Evolutionary conservation across 1,140 invertebrate species (phyloP).

Genomic region (Holcopasites calliopsidis): DNA sequence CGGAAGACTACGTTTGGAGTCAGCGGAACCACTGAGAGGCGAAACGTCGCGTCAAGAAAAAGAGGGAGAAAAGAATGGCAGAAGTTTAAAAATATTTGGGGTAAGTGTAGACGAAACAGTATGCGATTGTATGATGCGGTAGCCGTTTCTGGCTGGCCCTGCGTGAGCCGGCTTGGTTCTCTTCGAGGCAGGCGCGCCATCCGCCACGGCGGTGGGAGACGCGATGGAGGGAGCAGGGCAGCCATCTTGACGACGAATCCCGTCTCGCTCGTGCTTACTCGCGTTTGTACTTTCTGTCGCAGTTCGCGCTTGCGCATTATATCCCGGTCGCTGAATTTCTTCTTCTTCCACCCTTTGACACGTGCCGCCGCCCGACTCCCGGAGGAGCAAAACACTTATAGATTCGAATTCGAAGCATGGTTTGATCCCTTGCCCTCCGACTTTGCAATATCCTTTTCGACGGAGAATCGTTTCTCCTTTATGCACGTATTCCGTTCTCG

Average conservation of each 20-base stretch:
- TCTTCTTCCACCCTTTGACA: slow-evolving; percentile 71
- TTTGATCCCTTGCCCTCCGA: slow-evolving; percentile 31
- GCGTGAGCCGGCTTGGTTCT: slow-evolving; percentile 42
- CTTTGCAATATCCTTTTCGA: slow-evolving; percentile 24
- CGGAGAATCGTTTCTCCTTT: neutral
- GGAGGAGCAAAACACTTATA: slow-evolving; percentile 61
- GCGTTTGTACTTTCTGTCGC: slow-evolving; percentile 17
- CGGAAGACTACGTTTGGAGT: slow-evolving; percentile 10
- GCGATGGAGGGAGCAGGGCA: slow-evolving; percentile 49
- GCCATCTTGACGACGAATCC: slow-evolving; percentile 66
- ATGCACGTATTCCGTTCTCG: neutral
- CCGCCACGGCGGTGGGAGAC: slow-evolving; percentile 35
- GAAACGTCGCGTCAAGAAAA: slow-evolving; percentile 3
- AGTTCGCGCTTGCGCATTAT: slow-evolving; percentile 50
- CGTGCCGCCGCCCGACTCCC: slow-evolving; percentile 70
- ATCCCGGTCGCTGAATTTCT: slow-evolving; percentile 48
- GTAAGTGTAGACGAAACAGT: slow-evolving; percentile 55
- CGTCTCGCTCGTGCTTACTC: slow-evolving; percentile 46
- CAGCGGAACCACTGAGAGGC: slow-evolving; percentile 24
- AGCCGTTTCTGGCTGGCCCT: slow-evolving; percentile 39
- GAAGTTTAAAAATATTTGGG: slow-evolving; percentile 57
- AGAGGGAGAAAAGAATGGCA: slow-evolving; percentile 8
- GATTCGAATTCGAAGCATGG: slow-evolving; percentile 56
- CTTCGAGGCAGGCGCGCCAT: slow-evolving; percentile 45
- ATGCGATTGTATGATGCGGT: slow-evolving; percentile 34